These are phyloP conservation scores for Acrocera orbiculus DNA, from an alignment of 2,888 invertebrate species.

Conservation along the genomic window DNA sequence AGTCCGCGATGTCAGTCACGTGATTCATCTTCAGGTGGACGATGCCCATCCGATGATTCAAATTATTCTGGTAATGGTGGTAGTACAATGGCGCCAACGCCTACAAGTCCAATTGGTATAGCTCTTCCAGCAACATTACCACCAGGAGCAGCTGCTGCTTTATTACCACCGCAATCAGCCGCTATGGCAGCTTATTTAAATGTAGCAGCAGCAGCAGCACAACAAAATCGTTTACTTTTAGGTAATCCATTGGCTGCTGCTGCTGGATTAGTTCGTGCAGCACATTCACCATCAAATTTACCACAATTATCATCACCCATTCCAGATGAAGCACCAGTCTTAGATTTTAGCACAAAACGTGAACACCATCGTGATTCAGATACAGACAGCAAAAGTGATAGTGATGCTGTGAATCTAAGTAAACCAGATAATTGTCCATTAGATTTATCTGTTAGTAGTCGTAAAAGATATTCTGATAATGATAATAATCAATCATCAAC, in stretches of 20 bases:
- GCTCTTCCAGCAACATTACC: conserved; percentile 49
- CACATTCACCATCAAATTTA: conserved; percentile 28
- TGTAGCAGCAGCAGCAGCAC: conserved; percentile 52
- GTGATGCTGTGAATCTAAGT: conserved; percentile 53
- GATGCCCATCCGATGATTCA: conserved; percentile 64
- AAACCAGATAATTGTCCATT: conserved; percentile 51
- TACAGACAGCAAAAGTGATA: conserved; percentile 39
- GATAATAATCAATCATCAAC: conserved; percentile 40
- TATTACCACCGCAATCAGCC: conserved; percentile 61
- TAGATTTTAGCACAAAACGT: conserved; percentile 69
- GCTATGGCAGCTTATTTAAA: conserved; percentile 68
- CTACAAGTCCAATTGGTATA: conserved; percentile 46
- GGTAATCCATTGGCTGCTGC: conserved; percentile 56
- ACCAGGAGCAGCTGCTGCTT: conserved; percentile 42
- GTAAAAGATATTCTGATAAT: conserved; percentile 51
- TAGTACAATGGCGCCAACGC: conserved; percentile 32
- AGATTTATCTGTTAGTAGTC: conserved; percentile 61
- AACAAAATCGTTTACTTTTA: conserved; percentile 56
- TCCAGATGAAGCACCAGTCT: conserved; percentile 41
- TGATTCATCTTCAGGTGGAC: conserved; percentile 54
- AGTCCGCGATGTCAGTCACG: conserved; percentile 69
- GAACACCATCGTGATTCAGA: conserved; percentile 35
- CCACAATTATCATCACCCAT: conserved; percentile 38
- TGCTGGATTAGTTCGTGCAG: conserved; percentile 38
- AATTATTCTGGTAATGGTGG: conserved; percentile 47